phyloP scores from a whole-genome alignment of 2,888 invertebrate genomes.

The Mimumesa dahlbomi region DNA sequence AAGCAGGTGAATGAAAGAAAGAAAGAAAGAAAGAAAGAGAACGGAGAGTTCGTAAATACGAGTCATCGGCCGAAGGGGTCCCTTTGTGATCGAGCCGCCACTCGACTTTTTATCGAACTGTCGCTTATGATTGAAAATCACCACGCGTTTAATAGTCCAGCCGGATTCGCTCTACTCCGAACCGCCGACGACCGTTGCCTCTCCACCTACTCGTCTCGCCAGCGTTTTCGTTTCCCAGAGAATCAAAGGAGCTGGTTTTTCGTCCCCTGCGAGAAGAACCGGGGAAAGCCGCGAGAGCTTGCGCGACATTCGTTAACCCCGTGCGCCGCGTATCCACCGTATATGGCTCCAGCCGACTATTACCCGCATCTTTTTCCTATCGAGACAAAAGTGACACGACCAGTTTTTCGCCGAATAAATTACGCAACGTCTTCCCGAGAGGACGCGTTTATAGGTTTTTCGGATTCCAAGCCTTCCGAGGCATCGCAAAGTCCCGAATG shows the following conservation, averaged over 20 bases:
- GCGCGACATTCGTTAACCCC: too few relatives aligned
- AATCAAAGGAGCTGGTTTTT: too few relatives aligned
- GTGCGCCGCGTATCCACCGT: too few relatives aligned
- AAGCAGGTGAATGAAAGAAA: conserved; percentile 30
- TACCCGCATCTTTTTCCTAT: too few relatives aligned
- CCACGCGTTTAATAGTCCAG: conserved; percentile 74
- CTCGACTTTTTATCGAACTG: conserved; percentile 78
- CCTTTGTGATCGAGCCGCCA: conserved; percentile 77
- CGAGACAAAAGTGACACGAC: too few relatives aligned
- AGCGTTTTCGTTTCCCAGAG: background rate
- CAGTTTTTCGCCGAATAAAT: too few relatives aligned
- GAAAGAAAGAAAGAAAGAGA: conserved; percentile 22
- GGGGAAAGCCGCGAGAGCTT: too few relatives aligned
- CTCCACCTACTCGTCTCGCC: background rate
- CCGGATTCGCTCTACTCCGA: conserved; percentile 61
- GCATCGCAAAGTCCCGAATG: too few relatives aligned
- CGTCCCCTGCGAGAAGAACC: background rate
- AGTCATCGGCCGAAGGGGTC: conserved; percentile 76
- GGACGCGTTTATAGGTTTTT: too few relatives aligned
- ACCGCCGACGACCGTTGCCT: background rate
- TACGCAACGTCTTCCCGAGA: too few relatives aligned
- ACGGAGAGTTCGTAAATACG: conserved; percentile 68
- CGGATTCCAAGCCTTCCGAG: too few relatives aligned
- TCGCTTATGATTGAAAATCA: conserved; percentile 79
- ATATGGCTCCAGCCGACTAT: too few relatives aligned